Percentiles rank a stretch among this genome's conserved stretches.
Evolutionary conservation across 2,797 vertebrate species (phyloP).

Genomic region (Paedocypris micromegethes): DNA sequence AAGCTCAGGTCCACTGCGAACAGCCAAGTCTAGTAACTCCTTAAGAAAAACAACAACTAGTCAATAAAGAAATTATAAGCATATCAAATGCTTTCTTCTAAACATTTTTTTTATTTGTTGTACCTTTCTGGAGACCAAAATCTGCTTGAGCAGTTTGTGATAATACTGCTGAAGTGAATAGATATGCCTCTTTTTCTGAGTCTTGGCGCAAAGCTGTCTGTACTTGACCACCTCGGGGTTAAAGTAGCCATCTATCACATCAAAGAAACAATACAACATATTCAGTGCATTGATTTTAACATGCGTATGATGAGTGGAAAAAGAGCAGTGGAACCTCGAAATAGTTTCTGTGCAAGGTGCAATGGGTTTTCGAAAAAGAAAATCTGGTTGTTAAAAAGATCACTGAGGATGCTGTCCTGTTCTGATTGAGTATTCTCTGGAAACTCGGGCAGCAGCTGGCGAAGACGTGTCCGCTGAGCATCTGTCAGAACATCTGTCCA

Average conservation of each 20-base stretch:
- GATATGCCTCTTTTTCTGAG: slow-evolving; percentile 86
- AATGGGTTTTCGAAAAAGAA: slow-evolving; percentile 91
- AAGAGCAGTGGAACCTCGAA: slow-evolving; percentile 72
- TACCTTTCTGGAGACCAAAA: slow-evolving; percentile 91
- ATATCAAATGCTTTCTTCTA: neutral
- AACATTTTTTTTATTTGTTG: neutral
- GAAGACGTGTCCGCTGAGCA: slow-evolving; percentile 81
- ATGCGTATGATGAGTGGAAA: neutral
- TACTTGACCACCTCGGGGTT: slow-evolving; percentile 97
- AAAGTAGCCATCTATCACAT: slow-evolving; percentile 84
- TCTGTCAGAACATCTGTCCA: slow-evolving; percentile 88
- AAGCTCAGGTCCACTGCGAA: slow-evolving; percentile 78
- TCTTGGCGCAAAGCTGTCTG: slow-evolving; percentile 87
- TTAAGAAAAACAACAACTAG: slow-evolving; percentile 47
- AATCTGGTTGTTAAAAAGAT: slow-evolving; percentile 81
- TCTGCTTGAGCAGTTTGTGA: slow-evolving; percentile 89
- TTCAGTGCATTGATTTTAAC: neutral
- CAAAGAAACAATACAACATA: slow-evolving; percentile 5
- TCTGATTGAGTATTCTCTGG: slow-evolving; percentile 72
- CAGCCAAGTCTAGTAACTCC: slow-evolving; percentile 85
- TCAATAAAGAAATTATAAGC: neutral
- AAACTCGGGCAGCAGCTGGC: slow-evolving; percentile 86
- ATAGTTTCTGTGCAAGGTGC: slow-evolving; percentile 89
- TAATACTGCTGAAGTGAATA: slow-evolving; percentile 91
- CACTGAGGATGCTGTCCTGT: slow-evolving; percentile 73